phyloP scores from a whole-genome alignment of 2,113 vertebrate species.

The Plestiodon gilberti region DNA sequence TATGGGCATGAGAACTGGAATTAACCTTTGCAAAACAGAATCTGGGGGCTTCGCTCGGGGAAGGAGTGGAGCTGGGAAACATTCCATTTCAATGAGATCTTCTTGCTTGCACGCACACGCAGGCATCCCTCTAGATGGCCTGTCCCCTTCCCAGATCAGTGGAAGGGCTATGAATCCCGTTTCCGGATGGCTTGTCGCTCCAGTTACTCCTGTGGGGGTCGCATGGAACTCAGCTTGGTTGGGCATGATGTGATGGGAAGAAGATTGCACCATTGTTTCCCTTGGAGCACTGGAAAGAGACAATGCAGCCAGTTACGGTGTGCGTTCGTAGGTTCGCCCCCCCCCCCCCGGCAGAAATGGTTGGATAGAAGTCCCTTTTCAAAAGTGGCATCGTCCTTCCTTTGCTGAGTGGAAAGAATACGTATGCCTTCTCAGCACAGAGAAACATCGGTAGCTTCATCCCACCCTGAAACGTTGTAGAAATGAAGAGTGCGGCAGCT shows the following conservation, averaged over 20 bases:
- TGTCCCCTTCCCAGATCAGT: background rate
- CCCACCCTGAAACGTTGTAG: background rate
- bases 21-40: background rate
- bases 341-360: background rate
- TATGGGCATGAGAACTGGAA: background rate
- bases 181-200: background rate
- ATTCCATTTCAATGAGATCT: slow-evolving; percentile 10
- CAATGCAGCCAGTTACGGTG: background rate
- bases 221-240: no score
- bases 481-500: no score
- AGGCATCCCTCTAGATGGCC: background rate
- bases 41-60: background rate
- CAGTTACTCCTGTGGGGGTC: background rate
- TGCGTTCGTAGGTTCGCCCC: background rate
- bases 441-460: background rate
- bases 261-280: background rate
- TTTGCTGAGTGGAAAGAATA: background rate
- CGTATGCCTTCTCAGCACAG: no score
- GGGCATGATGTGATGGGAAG: no score
- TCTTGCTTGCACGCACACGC: background rate
- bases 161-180: background rate
- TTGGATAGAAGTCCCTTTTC: background rate
- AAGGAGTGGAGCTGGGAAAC: background rate
- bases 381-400: background rate
- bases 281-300: background rate